These are phyloP conservation scores for Verasper variegatus DNA, from an alignment of 2,113 vertebrate species.

Conservation along the genomic window DNA sequence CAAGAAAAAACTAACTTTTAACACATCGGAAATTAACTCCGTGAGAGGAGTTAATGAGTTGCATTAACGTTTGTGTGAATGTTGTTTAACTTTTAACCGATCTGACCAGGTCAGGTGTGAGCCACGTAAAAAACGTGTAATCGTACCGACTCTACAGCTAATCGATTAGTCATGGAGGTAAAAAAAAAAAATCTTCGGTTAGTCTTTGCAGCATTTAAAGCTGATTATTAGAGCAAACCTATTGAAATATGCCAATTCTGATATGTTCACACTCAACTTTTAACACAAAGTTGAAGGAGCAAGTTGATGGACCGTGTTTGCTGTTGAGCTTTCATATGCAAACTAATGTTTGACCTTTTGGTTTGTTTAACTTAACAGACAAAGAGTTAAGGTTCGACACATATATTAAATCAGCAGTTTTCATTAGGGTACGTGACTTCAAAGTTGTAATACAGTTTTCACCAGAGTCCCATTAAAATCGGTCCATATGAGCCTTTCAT, in stretches of 20 bases:
- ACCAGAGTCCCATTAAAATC: too few relatives aligned
- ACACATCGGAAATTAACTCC: conserved; percentile 1
- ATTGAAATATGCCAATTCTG: background rate
- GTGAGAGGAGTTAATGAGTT: conserved; percentile 8
- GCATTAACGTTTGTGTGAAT: conserved; percentile 19
- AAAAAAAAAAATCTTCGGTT: background rate
- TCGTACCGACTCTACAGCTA: background rate
- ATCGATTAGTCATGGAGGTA: background rate
- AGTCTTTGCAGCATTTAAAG: background rate
- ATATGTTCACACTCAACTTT: background rate
- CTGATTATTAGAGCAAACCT: background rate
- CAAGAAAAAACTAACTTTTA: conserved; percentile 42
- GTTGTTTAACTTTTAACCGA: background rate
- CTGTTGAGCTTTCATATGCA: background rate
- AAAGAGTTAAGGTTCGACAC: background rate
- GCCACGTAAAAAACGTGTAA: background rate
- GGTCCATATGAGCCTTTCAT: too few relatives aligned
- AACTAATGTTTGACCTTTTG: background rate
- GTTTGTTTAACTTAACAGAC: background rate
- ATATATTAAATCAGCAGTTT: background rate
- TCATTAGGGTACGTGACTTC: too few relatives aligned
- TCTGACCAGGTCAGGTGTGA: background rate
- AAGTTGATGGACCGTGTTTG: background rate
- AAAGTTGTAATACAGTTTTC: too few relatives aligned
- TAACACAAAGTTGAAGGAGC: background rate